A percentile compares a stretch with the other conserved stretches of the same genome.
These are phyloP conservation scores for Sphaerophoria rueppellii DNA, from an alignment of 2,888 invertebrate genomes.

Conservation along the genomic window DNA sequence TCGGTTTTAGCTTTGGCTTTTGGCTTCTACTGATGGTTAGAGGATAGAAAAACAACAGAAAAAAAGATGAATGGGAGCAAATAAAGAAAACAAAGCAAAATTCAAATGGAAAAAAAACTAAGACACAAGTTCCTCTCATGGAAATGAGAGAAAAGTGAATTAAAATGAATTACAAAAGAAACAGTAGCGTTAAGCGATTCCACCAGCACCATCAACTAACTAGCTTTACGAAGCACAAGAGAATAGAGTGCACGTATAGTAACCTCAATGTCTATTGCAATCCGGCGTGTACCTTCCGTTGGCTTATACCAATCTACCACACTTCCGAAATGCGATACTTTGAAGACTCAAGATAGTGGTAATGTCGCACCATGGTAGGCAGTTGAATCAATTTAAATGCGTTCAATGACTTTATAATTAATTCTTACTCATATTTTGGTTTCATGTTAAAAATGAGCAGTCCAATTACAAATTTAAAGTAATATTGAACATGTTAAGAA, in stretches of 20 bases:
- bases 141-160: conserved; percentile 41
- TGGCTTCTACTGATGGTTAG: conserved; percentile 7
- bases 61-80: conserved; percentile 54
- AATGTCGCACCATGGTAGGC: conserved; percentile 33
- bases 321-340: conserved; percentile 70
- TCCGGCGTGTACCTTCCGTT: conserved; percentile 54
- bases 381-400: conserved; percentile 19
- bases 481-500: too few species aligned
- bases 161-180: conserved; percentile 43
- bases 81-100: conserved; percentile 41
- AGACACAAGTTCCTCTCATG: conserved; percentile 9
- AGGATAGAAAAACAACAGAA: conserved; percentile 37
- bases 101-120: conserved; percentile 15
- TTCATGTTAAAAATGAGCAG: too few species aligned
- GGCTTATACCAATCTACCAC: conserved; percentile 67
- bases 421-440: background rate
- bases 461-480: too few species aligned
- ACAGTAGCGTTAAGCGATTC: conserved; percentile 52
- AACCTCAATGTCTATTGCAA: conserved; percentile 9
- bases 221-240: background rate
- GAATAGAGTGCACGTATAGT: conserved; percentile 10
- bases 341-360: conserved; percentile 34
- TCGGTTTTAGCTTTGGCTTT: background rate
- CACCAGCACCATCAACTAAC: conserved; percentile 2
- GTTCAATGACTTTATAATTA: conserved; percentile 48